phyloP scores from a whole-genome alignment of 1,140 invertebrate genomes.

The Drosophila orosa region DNA sequence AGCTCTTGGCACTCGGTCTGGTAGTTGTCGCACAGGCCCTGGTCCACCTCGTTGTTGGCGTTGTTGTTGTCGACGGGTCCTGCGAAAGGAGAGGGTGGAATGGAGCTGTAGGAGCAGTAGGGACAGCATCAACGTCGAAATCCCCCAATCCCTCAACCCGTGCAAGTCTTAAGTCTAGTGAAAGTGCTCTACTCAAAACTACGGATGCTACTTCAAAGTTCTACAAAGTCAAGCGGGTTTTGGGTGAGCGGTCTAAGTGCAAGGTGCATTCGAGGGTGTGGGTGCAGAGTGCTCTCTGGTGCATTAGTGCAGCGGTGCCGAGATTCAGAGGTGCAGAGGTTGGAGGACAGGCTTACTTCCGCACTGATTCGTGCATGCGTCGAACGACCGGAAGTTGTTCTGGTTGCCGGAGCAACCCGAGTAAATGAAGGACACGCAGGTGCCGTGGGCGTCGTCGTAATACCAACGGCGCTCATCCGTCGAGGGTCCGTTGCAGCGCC shows the following conservation, averaged over 20 bases:
- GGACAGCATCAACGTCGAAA: fast-evolving
- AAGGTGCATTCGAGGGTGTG: slow-evolving; percentile 39
- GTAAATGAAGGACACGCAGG: slow-evolving; percentile 91
- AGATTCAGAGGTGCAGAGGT: slow-evolving; percentile 47
- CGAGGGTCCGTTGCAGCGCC: slow-evolving; percentile 88
- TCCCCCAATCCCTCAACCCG: slow-evolving; percentile 30
- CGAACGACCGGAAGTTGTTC: slow-evolving; percentile 91
- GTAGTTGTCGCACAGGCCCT: slow-evolving; percentile 85
- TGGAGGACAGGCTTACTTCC: slow-evolving; percentile 84
- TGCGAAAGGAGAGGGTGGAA: slow-evolving; percentile 9
- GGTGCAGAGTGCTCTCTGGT: slow-evolving; percentile 33
- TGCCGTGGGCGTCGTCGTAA: slow-evolving; percentile 90
- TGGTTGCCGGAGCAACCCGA: slow-evolving; percentile 92
- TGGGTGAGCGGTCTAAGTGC: slow-evolving; percentile 33
- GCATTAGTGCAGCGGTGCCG: slow-evolving; percentile 14
- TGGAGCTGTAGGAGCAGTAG: background rate
- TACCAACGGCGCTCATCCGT: slow-evolving; percentile 89
- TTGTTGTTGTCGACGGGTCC: slow-evolving; percentile 55
- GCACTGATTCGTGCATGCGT: slow-evolving; percentile 88
- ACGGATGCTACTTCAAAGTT: slow-evolving; percentile 46
- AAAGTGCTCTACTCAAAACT: slow-evolving; percentile 51
- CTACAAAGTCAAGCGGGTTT: slow-evolving; percentile 50
- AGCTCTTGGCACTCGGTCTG: slow-evolving; percentile 86
- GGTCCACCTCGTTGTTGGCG: slow-evolving; percentile 50
- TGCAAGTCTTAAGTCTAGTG: slow-evolving; percentile 64